Evolutionary conservation across 2,888 invertebrate species (phyloP).

Genomic region (Nomada flava): DNA sequence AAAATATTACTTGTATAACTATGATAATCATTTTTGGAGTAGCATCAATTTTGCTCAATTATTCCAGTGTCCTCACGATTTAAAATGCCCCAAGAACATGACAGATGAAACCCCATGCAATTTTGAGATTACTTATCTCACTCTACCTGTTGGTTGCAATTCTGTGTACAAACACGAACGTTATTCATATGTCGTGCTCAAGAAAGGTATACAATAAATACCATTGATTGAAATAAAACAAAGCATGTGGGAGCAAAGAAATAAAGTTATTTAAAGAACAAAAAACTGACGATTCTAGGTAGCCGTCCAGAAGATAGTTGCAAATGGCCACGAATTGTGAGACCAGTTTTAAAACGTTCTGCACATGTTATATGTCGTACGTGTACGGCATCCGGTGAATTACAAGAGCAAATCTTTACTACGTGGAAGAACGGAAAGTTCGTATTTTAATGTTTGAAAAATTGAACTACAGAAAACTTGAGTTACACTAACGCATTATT

Average conservation of each 20-base stretch:
- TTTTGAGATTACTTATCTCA: slow-evolving; percentile 88
- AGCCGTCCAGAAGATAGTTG: slow-evolving; percentile 84
- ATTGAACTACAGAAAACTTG: neutral
- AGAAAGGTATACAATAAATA: slow-evolving; percentile 87
- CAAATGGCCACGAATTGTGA: slow-evolving; percentile 92
- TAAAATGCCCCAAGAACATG: slow-evolving; percentile 89
- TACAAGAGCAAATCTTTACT: slow-evolving; percentile 92
- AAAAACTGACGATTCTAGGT: slow-evolving; percentile 69
- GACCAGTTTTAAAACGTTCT: slow-evolving; percentile 89
- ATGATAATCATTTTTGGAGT: neutral
- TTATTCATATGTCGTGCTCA: slow-evolving; percentile 93
- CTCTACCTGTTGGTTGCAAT: slow-evolving; percentile 81
- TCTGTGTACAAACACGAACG: slow-evolving; percentile 85
- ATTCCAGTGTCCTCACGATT: slow-evolving; percentile 92
- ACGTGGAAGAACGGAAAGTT: slow-evolving; percentile 91
- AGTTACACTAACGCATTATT: neutral
- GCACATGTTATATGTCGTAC: slow-evolving; percentile 91
- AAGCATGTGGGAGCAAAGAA: neutral
- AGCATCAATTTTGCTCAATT: slow-evolving; percentile 1
- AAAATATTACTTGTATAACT: neutral
- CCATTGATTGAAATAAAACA: neutral
- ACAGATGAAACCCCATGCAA: slow-evolving; percentile 91
- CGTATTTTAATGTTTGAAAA: slow-evolving; percentile 71
- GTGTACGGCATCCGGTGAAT: slow-evolving; percentile 90
- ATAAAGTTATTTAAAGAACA: neutral